These are phyloP conservation scores for Pyralis farinalis DNA, from an alignment of 2,888 invertebrate species.

Conservation along the genomic window DNA sequence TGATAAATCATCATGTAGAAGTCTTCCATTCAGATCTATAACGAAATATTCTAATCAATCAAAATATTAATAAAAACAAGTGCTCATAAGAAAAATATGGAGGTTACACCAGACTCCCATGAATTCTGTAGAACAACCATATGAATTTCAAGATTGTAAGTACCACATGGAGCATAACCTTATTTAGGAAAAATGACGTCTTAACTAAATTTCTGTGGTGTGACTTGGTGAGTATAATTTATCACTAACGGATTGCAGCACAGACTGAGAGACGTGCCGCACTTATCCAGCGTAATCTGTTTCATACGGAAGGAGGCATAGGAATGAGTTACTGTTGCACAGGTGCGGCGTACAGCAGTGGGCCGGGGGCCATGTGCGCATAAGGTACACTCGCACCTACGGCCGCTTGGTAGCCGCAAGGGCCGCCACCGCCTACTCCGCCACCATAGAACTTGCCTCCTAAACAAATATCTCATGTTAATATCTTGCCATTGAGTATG, in stretches of 20 bases:
- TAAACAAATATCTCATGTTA: conserved; percentile 31
- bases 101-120: background rate
- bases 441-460: conserved; percentile 89
- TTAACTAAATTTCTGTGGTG: background rate
- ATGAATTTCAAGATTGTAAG: background rate
- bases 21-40: conserved; percentile 69
- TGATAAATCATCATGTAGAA: conserved; percentile 24
- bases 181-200: background rate
- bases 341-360: conserved; percentile 82
- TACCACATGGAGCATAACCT: conserved; percentile 2
- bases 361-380: conserved; percentile 81
- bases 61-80: conserved; percentile 32
- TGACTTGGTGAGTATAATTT: background rate
- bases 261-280: too few relatives aligned
- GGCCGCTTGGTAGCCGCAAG: conserved; percentile 85
- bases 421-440: conserved; percentile 79
- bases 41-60: conserved; percentile 41
- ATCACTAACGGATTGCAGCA: too few relatives aligned
- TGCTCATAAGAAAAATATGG: conserved; percentile 31
- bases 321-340: conserved; percentile 85
- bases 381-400: conserved; percentile 82
- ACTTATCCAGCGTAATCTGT: conserved; percentile 10
- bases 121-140: background rate
- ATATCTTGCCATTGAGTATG: too few relatives aligned
- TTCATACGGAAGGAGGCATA: conserved; percentile 9